Percentiles rank a stretch among this genome's conserved stretches.
phyloP scores from a whole-genome alignment of 1,140 invertebrate species.

The Heterodera schachtii region DNA sequence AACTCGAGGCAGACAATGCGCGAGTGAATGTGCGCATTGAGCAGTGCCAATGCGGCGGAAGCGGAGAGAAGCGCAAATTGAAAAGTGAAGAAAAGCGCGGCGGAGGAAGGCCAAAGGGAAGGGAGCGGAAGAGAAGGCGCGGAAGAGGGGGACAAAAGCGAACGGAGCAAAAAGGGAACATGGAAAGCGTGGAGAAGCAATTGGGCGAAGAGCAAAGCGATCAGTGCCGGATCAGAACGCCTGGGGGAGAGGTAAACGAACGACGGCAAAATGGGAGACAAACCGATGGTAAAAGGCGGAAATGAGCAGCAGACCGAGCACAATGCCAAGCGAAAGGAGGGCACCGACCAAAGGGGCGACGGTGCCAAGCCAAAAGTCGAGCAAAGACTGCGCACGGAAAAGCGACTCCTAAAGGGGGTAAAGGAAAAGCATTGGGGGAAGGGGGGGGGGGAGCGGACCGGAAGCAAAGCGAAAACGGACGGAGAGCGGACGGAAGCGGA shows the following conservation, averaged over 20 bases:
- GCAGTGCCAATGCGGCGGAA: constrained; percentile 37
- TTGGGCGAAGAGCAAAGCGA: constrained; percentile 23
- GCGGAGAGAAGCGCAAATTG: constrained; percentile 36
- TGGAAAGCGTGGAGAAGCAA: constrained; percentile 38
- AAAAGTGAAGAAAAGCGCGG: constrained; percentile 35
- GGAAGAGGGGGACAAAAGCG: constrained; percentile 12
- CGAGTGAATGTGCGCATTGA: constrained; percentile 40
- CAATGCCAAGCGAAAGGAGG: constrained; percentile 28
- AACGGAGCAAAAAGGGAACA: constrained; percentile 22
- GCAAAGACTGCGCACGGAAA: constrained; percentile 31
- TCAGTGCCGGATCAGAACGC: constrained; percentile 30
- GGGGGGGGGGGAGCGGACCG: constrained; percentile 48
- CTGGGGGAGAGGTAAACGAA: neutral
- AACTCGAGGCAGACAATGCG: constrained; percentile 35
- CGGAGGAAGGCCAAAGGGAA: neutral
- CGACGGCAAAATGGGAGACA: neutral
- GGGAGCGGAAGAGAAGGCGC: neutral
- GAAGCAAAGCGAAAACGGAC: constrained; percentile 39
- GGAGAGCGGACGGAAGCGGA: constrained; percentile 46
- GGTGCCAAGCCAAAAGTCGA: constrained; percentile 14
- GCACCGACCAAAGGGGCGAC: constrained; percentile 38
- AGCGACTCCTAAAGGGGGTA: constrained; percentile 36
- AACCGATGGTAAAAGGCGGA: constrained; percentile 24
- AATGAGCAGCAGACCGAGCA: constrained; percentile 36
- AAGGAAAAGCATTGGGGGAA: constrained; percentile 41